Percentiles rank a stretch among this genome's conserved stretches.
Conservation (phyloP, 1,140 invertebrate species). For the Marisa cornuarietis region DNA sequence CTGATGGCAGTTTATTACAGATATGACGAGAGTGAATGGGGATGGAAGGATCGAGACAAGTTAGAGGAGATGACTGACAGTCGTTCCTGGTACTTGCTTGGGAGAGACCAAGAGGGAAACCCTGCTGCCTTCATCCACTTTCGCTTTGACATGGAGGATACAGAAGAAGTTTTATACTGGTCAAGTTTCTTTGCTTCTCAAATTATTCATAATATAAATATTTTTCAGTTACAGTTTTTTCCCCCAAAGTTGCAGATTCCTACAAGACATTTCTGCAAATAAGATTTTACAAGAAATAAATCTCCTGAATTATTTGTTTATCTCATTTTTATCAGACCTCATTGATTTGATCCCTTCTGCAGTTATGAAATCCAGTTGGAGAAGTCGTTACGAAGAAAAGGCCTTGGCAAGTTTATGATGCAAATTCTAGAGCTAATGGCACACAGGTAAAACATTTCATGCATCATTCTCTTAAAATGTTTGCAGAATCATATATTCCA, state of each 20-base stretch:
- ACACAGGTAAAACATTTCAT: slow-evolving; percentile 60
- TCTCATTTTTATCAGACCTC: too few relatives aligned
- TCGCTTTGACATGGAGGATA: slow-evolving; percentile 83
- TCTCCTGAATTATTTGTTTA: not conserved
- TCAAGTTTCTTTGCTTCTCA: slow-evolving; percentile 56
- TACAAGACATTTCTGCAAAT: not conserved
- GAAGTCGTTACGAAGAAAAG: slow-evolving; percentile 73
- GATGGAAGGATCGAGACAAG: slow-evolving; percentile 76
- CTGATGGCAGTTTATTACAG: slow-evolving; percentile 59
- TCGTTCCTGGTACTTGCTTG: slow-evolving; percentile 75
- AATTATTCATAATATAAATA: not conserved
- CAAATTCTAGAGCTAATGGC: slow-evolving; percentile 80
- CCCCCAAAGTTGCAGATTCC: not conserved
- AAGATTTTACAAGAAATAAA: not conserved
- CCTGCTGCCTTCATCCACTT: slow-evolving; percentile 81
- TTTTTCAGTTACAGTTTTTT: not conserved
- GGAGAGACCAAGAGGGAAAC: slow-evolving; percentile 65
- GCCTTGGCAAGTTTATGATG: slow-evolving; percentile 84
- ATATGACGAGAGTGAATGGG: slow-evolving; percentile 77
- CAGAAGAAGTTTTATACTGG: slow-evolving; percentile 83
- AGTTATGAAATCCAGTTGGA: slow-evolving; percentile 88
- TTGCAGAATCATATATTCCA: too few relatives aligned
- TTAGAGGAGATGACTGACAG: slow-evolving; percentile 74
- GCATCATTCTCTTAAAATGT: not conserved
- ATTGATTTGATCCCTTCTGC: slow-evolving; percentile 15